These are phyloP conservation scores for Tetragonula carbonaria DNA, from an alignment of 2,888 invertebrate genomes.

Conservation along the genomic window DNA sequence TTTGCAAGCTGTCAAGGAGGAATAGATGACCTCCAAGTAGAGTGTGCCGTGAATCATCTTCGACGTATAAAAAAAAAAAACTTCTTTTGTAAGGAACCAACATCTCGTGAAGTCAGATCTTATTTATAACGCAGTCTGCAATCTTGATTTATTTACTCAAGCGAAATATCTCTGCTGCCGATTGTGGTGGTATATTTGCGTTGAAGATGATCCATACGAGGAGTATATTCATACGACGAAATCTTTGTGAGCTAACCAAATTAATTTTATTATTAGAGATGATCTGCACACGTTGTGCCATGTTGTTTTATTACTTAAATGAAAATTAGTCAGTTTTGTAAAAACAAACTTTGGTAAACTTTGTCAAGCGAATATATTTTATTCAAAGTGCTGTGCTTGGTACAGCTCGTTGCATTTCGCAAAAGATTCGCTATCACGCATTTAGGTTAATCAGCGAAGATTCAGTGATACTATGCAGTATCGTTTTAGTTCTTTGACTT, in stretches of 20 bases:
- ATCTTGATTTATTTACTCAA: conserved; percentile 20
- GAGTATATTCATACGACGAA: no score
- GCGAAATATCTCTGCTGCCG: not conserved
- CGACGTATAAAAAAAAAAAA: conserved; percentile 5
- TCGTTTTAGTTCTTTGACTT: no score
- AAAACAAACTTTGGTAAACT: no score
- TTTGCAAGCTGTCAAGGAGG: not conserved
- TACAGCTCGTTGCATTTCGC: no score
- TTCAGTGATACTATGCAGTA: no score
- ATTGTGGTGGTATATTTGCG: not conserved
- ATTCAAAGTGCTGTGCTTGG: no score
- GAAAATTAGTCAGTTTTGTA: no score
- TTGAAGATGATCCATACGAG: not conserved
- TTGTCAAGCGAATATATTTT: no score
- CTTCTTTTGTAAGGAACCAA: conserved; percentile 5
- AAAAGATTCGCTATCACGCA: no score
- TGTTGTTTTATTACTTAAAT: no score
- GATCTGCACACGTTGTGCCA: not conserved
- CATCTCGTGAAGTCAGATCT: conserved; percentile 22
- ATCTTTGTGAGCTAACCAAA: not conserved
- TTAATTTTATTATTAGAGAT: conserved; percentile 1
- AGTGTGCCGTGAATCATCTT: not conserved
- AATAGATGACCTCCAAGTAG: not conserved
- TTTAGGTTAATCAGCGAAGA: no score
- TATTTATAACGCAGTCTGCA: conserved; percentile 8